Evolutionary conservation across 2,888 invertebrate genomes (phyloP), one percentile per base, ranked within the genome.

Genomic region (Cantharis rustica): DNA sequence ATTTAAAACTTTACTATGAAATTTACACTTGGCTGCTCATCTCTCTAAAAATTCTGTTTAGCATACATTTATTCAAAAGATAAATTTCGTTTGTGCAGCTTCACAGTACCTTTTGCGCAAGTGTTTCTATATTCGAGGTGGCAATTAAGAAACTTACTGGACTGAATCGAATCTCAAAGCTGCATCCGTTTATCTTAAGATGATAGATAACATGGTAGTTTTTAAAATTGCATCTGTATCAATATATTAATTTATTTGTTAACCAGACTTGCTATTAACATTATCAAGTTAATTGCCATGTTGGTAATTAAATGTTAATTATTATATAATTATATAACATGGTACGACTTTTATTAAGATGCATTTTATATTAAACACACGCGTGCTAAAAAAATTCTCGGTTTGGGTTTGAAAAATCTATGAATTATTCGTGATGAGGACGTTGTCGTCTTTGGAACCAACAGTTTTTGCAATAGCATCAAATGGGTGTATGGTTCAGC

Each of bases 91-190:
- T 74, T 68, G 64, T 70, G 74, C 74, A 74, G 74, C 74, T 70
- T 74, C 74, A 69, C 74, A 74, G 64, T 75, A 68, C 75, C 72
- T 72, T 72, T 47, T 63, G 66, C 68, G 70, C 47, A 68, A 26
- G 71, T 75, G 61, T 72, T 75, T 75, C 69, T 75, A 70, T 75
- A 70, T 47, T 71, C 75, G 63, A 72, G 61, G 69, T n/a, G 23
- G 76, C 77, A 81, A 81, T 81, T 81, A 81, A 72, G 72, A 69
- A 73, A 73, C 72, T 79, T 79, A 79, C 80, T 79, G 79, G 78
- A 76, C 76, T 81, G 79, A 78, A 75, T 79, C 79, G 73, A 81
- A 79, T 81, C 79, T 81, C 68, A 27, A 47, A 68, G 73, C 76
- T 73, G 74, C 76, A 79, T 79, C 75, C 79, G 64, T 66, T 66